A percentile compares a stretch with the other conserved stretches of the same genome.
phyloP scores from a whole-genome alignment of 2,113 vertebrate genomes.

The Ornithorhynchus anatinus region DNA sequence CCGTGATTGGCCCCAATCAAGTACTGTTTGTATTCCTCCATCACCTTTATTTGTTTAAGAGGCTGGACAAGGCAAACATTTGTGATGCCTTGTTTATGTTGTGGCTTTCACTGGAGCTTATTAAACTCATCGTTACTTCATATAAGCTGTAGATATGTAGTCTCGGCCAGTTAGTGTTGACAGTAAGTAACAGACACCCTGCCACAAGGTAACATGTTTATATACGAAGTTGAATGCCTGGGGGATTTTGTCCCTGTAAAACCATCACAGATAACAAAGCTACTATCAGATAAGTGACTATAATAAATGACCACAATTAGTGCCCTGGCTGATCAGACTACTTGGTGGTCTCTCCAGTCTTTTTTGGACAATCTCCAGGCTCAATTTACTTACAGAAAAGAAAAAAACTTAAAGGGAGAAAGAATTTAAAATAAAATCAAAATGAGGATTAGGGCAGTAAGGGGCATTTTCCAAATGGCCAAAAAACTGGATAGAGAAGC shows the following conservation, averaged over 20 bases:
- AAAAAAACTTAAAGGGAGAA: constrained; percentile 36
- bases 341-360: constrained; percentile 80
- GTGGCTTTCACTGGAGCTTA: constrained; percentile 79
- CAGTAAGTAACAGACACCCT: constrained; percentile 80
- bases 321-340: constrained; percentile 75
- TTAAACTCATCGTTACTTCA: constrained; percentile 86
- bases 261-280: constrained; percentile 81
- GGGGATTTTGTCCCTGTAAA: constrained; percentile 82
- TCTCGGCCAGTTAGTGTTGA: constrained; percentile 78
- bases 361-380: constrained; percentile 74
- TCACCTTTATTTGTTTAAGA: constrained; percentile 90
- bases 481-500: not conserved
- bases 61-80: constrained; percentile 84
- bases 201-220: constrained; percentile 78
- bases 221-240: constrained; percentile 71
- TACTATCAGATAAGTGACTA: constrained; percentile 88
- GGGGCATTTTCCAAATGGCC: not conserved
- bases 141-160: constrained; percentile 68
- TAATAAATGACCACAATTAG: constrained; percentile 86
- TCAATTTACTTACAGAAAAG: constrained; percentile 32
- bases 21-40: constrained; percentile 66
- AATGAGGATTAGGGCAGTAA: not conserved
- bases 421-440: constrained; percentile 51
- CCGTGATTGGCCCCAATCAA: constrained; percentile 32
- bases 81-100: constrained; percentile 88